A percentile compares a stretch with the other conserved stretches of the same genome.
Conservation (phyloP, 2,113 vertebrate genomes). For the Neogobius melanostomus region DNA sequence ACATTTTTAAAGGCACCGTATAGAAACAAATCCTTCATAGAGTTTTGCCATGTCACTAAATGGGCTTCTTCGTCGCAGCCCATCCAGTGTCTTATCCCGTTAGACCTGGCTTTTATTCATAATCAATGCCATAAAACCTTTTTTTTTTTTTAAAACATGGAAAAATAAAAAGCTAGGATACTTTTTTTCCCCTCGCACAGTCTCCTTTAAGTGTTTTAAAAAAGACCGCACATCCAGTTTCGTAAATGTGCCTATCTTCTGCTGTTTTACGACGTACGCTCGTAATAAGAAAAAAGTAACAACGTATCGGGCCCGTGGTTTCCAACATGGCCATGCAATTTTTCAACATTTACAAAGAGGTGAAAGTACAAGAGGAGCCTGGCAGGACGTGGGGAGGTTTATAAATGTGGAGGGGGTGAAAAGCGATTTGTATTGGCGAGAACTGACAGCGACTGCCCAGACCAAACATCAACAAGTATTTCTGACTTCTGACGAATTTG, state of each 20-base stretch:
- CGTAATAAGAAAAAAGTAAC: constrained; percentile 29
- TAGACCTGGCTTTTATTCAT: constrained; percentile 21
- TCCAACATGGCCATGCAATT: constrained; percentile 53
- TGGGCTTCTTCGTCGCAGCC: constrained; percentile 14
- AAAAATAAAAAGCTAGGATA: constrained; percentile 9
- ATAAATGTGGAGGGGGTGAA: neutral
- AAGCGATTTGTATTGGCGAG: neutral
- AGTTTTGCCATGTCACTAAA: constrained; percentile 49
- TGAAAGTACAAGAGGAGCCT: constrained; percentile 44
- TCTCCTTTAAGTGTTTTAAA: constrained; percentile 15
- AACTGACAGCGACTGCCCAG: neutral
- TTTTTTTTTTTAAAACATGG: constrained; percentile 44
- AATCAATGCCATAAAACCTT: constrained; percentile 26
- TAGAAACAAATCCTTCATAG: constrained; percentile 97
- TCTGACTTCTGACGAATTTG: neutral
- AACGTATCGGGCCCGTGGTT: constrained; percentile 39
- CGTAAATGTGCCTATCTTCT: constrained; percentile 30
- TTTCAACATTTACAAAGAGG: constrained; percentile 48
- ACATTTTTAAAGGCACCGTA: constrained; percentile 95
- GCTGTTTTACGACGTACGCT: constrained; percentile 2
- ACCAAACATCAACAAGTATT: neutral
- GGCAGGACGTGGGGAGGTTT: constrained; percentile 18
- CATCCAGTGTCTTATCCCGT: constrained; percentile 6
- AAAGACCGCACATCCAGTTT: constrained; percentile 31
- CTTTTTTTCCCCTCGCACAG: constrained; percentile 15